phyloP scores from a whole-genome alignment of 2,113 vertebrate species.

The Chaetodon trifascialis region DNA sequence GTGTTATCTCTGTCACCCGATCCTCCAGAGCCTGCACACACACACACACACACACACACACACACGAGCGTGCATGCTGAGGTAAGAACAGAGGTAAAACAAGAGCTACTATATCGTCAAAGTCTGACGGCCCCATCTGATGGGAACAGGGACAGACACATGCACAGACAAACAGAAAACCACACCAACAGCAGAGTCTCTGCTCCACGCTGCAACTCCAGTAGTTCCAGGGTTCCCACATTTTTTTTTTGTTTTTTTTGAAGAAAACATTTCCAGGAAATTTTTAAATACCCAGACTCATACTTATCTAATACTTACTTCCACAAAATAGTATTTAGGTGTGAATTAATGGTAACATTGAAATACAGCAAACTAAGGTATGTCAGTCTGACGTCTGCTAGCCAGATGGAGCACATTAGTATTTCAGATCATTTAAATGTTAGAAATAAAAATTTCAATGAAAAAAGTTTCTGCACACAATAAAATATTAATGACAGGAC shows the following conservation, averaged over 20 bases:
- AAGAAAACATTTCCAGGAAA: not conserved
- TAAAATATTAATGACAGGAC: not conserved
- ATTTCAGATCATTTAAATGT: not conserved
- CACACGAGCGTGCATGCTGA: constrained; percentile 1
- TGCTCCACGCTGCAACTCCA: not conserved
- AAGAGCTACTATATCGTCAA: too few species aligned
- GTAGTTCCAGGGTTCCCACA: not conserved
- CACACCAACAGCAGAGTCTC: not conserved
- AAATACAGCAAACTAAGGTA: not conserved
- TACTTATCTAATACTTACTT: not conserved
- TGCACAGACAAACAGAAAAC: not conserved
- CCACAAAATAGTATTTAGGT: not conserved
- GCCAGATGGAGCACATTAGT: too few species aligned
- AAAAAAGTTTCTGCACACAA: not conserved
- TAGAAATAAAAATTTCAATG: not conserved
- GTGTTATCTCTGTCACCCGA: constrained; percentile 89
- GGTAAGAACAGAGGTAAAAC: not conserved
- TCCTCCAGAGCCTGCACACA: constrained; percentile 91
- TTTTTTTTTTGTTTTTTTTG: too few species aligned
- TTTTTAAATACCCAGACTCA: not conserved
- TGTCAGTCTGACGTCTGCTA: too few species aligned
- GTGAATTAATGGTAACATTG: not conserved
- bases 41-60: constrained; percentile 37
- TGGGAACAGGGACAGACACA: not conserved
- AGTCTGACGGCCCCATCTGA: not conserved